Evolutionary conservation across 2,888 invertebrate genomes (phyloP).

Genomic region (Osmoderma eremita): DNA sequence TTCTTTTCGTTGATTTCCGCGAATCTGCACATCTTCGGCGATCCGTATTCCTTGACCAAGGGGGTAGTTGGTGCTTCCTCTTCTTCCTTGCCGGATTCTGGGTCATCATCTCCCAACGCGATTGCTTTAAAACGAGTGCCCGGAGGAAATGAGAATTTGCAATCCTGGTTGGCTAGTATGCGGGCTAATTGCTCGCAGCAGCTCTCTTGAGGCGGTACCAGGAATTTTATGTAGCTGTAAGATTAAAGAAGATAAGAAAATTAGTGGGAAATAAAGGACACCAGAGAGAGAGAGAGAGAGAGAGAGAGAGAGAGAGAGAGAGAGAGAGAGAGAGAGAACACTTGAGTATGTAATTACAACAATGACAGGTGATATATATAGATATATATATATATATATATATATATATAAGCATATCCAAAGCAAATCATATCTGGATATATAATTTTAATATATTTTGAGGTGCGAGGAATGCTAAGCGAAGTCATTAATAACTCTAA

Average conservation of each 20-base stretch:
- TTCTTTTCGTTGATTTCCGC: too few species aligned
- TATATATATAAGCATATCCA: not conserved
- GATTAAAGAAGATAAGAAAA: not conserved
- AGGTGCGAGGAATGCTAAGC: too few species aligned
- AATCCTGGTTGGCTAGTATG: not conserved
- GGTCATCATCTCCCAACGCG: not conserved
- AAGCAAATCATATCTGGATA: too few species aligned
- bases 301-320: not conserved
- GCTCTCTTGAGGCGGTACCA: conserved; percentile 54
- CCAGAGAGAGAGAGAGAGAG: not conserved
- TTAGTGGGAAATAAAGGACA: not conserved
- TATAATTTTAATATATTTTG: too few species aligned
- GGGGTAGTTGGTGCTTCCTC: not conserved
- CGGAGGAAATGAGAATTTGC: not conserved
- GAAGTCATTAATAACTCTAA: too few species aligned
- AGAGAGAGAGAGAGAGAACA: not conserved
- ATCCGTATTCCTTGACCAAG: not conserved
- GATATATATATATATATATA: too few species aligned
- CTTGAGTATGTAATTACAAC: not conserved
- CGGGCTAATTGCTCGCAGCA: not conserved
- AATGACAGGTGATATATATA: too few species aligned
- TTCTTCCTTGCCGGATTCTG: not conserved
- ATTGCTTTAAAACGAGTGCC: too few species aligned
- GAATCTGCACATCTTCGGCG: too few species aligned
- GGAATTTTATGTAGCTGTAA: conserved; percentile 35